Percentiles rank a stretch among this genome's conserved stretches.
phyloP scores from a whole-genome alignment of 2,888 invertebrate genomes.

The Notodromas monacha region DNA sequence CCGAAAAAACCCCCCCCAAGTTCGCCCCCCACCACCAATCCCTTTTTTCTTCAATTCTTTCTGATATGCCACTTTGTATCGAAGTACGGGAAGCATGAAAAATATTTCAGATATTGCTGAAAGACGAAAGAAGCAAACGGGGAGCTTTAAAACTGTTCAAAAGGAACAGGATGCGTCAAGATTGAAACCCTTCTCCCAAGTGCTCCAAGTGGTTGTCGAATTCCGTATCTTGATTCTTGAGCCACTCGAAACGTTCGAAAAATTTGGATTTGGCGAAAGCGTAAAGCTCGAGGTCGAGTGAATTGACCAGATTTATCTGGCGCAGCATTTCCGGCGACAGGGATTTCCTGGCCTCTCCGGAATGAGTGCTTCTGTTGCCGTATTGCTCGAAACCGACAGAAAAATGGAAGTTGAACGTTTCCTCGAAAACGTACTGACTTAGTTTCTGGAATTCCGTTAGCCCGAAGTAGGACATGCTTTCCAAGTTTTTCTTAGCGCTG shows the following conservation, averaged over 20 bases:
- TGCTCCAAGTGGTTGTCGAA: no score
- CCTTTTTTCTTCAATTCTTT: no score
- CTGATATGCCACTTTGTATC: no score
- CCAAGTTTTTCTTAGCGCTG: slow-evolving; percentile 76
- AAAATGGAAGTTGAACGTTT: slow-evolving; percentile 63
- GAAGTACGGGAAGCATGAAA: no score
- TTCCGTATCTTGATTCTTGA: no score
- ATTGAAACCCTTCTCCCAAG: no score
- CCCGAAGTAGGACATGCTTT: slow-evolving; percentile 85
- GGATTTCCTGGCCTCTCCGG: slow-evolving; percentile 42
- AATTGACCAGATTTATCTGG: slow-evolving; percentile 42
- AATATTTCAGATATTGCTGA: no score
- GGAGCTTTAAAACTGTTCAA: no score
- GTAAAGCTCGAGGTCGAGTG: slow-evolving; percentile 67
- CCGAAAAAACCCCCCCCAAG: no score
- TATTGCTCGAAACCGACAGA: slow-evolving; percentile 67
- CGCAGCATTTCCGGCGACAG: slow-evolving; percentile 37
- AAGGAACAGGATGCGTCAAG: no score
- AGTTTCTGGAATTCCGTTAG: slow-evolving; percentile 77
- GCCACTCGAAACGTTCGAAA: slow-evolving; percentile 34
- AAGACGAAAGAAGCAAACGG: no score
- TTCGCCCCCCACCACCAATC: no score
- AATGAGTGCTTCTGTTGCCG: slow-evolving; percentile 40
- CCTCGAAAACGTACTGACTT: slow-evolving; percentile 73
- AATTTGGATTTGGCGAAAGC: slow-evolving; percentile 64